Evolutionary conservation across 2,797 vertebrate genomes (phyloP).

Genomic region (Chromobotia macracanthus): DNA sequence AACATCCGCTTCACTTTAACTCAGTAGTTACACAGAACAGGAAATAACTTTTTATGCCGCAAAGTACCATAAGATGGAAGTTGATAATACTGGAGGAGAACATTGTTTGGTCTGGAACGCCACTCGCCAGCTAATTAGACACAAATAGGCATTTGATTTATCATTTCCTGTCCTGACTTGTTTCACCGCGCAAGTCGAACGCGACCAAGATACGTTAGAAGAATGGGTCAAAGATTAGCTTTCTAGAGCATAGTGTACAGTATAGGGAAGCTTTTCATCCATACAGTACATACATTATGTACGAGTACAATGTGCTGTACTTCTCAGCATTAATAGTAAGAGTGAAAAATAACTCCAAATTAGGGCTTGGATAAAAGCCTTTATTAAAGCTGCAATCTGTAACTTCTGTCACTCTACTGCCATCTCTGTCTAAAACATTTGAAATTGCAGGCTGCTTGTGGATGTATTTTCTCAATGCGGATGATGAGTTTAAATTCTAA

Average conservation of each 20-base stretch:
- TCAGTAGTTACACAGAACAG: slow-evolving; percentile 78
- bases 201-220: slow-evolving; percentile 55
- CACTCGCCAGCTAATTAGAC: slow-evolving; percentile 75
- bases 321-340: neutral
- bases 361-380: neutral
- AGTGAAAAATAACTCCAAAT: neutral
- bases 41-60: slow-evolving; percentile 85
- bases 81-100: slow-evolving; percentile 82
- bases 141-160: slow-evolving; percentile 77
- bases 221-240: slow-evolving; percentile 38
- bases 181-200: slow-evolving; percentile 67
- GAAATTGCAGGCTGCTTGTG: too few relatives aligned
- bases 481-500: too few relatives aligned
- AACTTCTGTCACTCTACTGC: too few relatives aligned
- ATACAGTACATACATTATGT: neutral
- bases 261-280: slow-evolving; percentile 4
- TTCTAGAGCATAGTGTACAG: slow-evolving; percentile 27
- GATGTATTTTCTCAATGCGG: too few relatives aligned
- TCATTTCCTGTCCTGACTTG: slow-evolving; percentile 78
- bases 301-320: neutral
- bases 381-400: too few relatives aligned
- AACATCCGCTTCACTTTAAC: slow-evolving; percentile 41
- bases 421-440: too few relatives aligned
- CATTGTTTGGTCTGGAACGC: slow-evolving; percentile 72
- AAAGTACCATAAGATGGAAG: slow-evolving; percentile 86